Evolutionary conservation across 1,140 invertebrate genomes (phyloP), one percentile per base, ranked within the genome.

Genomic region (Apis cerana): DNA sequence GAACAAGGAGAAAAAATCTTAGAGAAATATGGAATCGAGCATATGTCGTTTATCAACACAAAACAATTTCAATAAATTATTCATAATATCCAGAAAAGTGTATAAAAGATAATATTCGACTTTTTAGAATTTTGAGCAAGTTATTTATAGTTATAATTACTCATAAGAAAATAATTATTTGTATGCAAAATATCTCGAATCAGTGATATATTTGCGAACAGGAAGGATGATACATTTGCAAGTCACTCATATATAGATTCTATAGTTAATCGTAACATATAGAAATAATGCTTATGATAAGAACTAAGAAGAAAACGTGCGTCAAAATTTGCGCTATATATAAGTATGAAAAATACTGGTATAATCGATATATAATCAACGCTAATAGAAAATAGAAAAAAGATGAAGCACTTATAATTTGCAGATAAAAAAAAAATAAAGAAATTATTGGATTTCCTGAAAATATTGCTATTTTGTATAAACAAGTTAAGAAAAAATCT

Each of bases 1-100:
- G 59, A 70, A 48, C 59, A 59, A 75, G 78, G 43, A 80, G 48
- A 78, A 80, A 70, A 81, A 80, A 69, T 84, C 77, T 84, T 74
- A 62, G 64, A 50, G 56, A 79, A 79, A 84, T 75, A 84, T 75
- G 67, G 68, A 43, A 77, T 70, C 59, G n/a, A 54, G 8, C 19
- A 21, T 74, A 48, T 23, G 61, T 23, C 64, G 59, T 11, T 80
- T 71, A 61, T 74, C 54, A 52, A 23, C 62, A 58, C n/a, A 52
- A 33, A 19, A 23, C 5, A 67, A 52, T 17, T 64, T 54, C 33
- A 48, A 78, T 74, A 33, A 84, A 61, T 68, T 58, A 52, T 77
- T 23, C n/a, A 43, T 7, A 59, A 21, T 2, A 7, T 52, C 43
- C 8, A 23, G 13, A 69, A 19, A 7, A 27, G 23, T 21, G 50